These are phyloP conservation scores for Psittacula echo DNA, from an alignment of 2,797 vertebrate species.

Conservation along the genomic window DNA sequence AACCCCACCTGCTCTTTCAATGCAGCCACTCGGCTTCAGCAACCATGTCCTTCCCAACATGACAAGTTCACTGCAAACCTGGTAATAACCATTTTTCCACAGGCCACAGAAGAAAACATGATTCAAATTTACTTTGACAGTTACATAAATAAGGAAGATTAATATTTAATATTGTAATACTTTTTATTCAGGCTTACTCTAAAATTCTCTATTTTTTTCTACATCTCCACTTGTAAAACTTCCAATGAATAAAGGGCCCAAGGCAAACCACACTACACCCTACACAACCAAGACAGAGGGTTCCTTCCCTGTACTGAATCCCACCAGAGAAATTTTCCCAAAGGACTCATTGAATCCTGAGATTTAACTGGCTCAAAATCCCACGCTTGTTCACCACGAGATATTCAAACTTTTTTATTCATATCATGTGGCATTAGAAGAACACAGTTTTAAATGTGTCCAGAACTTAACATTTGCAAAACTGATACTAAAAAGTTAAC, in stretches of 20 bases:
- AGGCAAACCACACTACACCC: background rate
- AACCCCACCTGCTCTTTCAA: background rate
- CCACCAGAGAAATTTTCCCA: background rate
- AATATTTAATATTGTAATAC: background rate
- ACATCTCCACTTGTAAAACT: background rate
- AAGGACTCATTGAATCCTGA: background rate
- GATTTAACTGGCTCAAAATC: background rate
- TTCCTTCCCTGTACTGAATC: background rate
- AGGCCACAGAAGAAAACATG: background rate
- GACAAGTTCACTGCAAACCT: background rate
- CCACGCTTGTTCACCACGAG: background rate
- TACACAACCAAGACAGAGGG: background rate
- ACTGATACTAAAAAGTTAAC: background rate
- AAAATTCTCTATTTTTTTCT: background rate
- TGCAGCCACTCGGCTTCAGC: background rate
- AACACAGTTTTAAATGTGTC: background rate
- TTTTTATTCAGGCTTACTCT: background rate
- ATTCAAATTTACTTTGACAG: background rate
- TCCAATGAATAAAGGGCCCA: background rate
- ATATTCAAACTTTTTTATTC: background rate
- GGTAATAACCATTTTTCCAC: background rate
- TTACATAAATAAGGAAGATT: background rate
- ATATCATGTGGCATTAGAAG: background rate
- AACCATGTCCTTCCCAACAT: background rate
- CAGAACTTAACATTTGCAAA: background rate